phyloP scores from a whole-genome alignment of 2,113 vertebrate species.

The Takifugu bimaculatus region DNA sequence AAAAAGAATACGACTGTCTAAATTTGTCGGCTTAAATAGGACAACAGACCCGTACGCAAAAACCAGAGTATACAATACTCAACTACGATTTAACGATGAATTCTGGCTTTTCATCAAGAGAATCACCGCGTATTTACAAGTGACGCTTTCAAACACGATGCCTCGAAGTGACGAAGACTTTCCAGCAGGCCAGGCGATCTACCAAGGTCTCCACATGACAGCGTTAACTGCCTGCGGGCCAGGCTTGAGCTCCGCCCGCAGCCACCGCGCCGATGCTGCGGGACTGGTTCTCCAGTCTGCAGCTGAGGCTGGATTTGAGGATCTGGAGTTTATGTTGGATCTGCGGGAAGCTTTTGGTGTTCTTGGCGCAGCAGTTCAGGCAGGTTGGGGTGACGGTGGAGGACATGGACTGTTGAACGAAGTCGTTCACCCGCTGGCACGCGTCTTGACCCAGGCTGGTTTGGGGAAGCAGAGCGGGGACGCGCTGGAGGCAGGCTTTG shows the following conservation, averaged over 20 bases:
- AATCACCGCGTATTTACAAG: constrained; percentile 38
- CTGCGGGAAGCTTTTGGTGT: constrained; percentile 46
- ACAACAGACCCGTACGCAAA: constrained; percentile 63
- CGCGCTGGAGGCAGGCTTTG: constrained; percentile 78
- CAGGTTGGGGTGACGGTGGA: constrained; percentile 40
- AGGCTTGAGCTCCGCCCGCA: constrained; percentile 10
- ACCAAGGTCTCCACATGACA: constrained; percentile 80
- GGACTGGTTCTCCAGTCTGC: constrained; percentile 33
- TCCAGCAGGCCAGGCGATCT: constrained; percentile 25
- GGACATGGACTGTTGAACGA: constrained; percentile 66
- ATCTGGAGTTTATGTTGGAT: constrained; percentile 62
- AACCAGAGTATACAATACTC: constrained; percentile 73
- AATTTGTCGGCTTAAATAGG: constrained; percentile 58
- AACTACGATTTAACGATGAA: constrained; percentile 48
- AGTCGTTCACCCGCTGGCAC: constrained; percentile 72
- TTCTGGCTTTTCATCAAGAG: constrained; percentile 44
- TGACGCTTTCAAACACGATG: constrained; percentile 6
- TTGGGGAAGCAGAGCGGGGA: constrained; percentile 73
- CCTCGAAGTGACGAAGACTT: no score
- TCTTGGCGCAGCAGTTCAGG: constrained; percentile 62
- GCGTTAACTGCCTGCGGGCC: constrained; percentile 17
- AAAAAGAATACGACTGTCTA: constrained; percentile 65
- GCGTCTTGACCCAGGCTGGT: constrained; percentile 68
- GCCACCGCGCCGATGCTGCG: neutral
- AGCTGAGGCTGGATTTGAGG: constrained; percentile 58